Conservation (phyloP, 2,797 vertebrate genomes). For the Octomys mimax region DNA sequence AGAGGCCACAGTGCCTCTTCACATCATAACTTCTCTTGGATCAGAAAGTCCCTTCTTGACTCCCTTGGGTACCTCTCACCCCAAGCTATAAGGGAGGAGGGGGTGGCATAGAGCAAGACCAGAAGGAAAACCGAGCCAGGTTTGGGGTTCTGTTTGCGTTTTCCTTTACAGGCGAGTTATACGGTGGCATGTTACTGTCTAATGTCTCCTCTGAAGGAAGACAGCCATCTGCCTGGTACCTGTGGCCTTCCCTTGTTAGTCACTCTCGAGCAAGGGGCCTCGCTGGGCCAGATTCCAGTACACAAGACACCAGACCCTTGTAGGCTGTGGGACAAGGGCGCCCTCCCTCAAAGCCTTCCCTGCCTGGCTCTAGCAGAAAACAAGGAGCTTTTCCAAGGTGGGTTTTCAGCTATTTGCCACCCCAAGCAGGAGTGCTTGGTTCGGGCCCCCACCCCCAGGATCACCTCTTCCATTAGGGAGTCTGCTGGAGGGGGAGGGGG, state of each 20-base stretch:
- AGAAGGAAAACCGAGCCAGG: not conserved
- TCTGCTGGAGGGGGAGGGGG: not conserved
- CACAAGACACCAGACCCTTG: not conserved
- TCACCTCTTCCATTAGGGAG: not conserved
- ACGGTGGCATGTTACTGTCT: slow-evolving; percentile 74
- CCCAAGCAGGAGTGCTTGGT: not conserved
- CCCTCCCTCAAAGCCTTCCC: not conserved
- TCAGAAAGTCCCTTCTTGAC: not conserved
- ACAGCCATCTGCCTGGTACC: slow-evolving; percentile 82
- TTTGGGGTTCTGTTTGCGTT: slow-evolving; percentile 41
- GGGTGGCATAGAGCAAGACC: not conserved
- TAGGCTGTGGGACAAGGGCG: not conserved
- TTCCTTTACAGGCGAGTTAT: not conserved
- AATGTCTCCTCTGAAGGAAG: slow-evolving; percentile 33
- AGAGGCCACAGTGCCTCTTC: not conserved
- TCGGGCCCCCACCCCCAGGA: no score
- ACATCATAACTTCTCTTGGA: not conserved
- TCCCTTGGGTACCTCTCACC: not conserved
- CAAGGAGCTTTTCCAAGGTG: not conserved
- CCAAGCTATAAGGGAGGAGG: not conserved
- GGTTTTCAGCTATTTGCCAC: not conserved
- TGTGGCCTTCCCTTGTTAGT: slow-evolving; percentile 57
- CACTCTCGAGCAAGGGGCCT: not conserved
- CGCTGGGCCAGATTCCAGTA: slow-evolving; percentile 69
- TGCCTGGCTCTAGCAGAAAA: not conserved